These are phyloP conservation scores for Cantharis rufa DNA, from an alignment of 2,888 invertebrate species.

Conservation along the genomic window DNA sequence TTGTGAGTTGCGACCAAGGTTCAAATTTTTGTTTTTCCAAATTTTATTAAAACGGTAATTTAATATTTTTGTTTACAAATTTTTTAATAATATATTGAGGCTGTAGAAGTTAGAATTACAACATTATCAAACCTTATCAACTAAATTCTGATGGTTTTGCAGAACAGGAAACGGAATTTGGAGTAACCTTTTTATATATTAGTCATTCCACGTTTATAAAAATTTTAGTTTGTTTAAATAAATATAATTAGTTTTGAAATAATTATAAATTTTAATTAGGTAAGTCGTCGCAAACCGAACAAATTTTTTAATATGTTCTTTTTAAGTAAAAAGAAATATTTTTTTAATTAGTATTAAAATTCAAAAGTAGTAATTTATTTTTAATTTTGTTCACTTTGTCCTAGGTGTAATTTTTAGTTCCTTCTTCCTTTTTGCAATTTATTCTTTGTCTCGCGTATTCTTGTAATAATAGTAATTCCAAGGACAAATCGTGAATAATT, in stretches of 20 bases:
- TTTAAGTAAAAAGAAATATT: too few relatives aligned
- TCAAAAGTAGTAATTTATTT: background rate
- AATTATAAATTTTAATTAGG: background rate
- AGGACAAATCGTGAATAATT: background rate
- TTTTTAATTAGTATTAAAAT: background rate
- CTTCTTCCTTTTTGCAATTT: background rate
- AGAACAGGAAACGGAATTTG: background rate
- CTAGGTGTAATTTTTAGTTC: background rate
- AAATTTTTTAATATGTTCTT: too few relatives aligned
- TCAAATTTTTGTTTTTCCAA: background rate
- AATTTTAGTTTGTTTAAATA: background rate
- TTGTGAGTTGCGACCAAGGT: background rate
- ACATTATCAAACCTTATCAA: background rate
- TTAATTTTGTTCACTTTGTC: background rate
- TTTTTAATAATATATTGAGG: background rate
- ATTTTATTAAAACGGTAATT: background rate
- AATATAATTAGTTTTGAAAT: background rate
- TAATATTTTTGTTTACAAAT: background rate
- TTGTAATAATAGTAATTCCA: background rate
- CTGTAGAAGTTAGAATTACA: background rate
- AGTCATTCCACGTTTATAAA: background rate
- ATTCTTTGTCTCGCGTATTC: background rate
- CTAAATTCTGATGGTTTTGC: background rate
- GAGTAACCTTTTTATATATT: background rate
- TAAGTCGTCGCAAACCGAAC: background rate